phyloP scores from a whole-genome alignment of 2,888 invertebrate species.

The Boloria euphrosyne region DNA sequence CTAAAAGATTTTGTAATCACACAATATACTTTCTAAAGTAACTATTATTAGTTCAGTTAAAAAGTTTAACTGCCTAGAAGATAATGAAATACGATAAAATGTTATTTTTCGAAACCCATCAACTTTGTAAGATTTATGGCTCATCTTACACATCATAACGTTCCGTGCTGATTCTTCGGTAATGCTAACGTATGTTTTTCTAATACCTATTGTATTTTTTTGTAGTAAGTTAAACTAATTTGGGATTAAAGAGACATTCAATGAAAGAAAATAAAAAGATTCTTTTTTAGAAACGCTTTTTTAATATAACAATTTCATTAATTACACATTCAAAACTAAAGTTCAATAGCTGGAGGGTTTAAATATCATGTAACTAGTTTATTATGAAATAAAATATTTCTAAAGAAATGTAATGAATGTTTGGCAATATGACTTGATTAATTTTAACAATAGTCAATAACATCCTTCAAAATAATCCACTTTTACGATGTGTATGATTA shows the following conservation, averaged over 20 bases:
- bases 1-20: background rate
- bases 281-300: too few relatives aligned
- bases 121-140: slow-evolving; percentile 6
- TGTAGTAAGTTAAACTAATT: background rate
- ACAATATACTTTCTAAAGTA: slow-evolving; percentile 1
- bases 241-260: background rate
- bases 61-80: slow-evolving; percentile 16
- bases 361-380: too few relatives aligned
- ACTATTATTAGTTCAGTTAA: background rate
- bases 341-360: too few relatives aligned
- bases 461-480: background rate
- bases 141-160: slow-evolving; percentile 8
- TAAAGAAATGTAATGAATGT: too few relatives aligned
- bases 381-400: too few relatives aligned
- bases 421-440: too few relatives aligned
- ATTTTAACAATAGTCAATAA: too few relatives aligned
- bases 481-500: background rate
- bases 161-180: slow-evolving; percentile 13
- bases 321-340: too few relatives aligned
- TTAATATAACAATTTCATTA: too few relatives aligned
- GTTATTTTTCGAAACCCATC: slow-evolving; percentile 20
- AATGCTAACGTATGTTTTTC: slow-evolving; percentile 4
- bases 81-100: slow-evolving; percentile 20
- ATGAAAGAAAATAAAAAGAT: too few relatives aligned
- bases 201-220: slow-evolving; percentile 4